These are phyloP conservation scores for Donacobius atricapilla DNA, from an alignment of 2,113 vertebrate genomes.

Conservation along the genomic window DNA sequence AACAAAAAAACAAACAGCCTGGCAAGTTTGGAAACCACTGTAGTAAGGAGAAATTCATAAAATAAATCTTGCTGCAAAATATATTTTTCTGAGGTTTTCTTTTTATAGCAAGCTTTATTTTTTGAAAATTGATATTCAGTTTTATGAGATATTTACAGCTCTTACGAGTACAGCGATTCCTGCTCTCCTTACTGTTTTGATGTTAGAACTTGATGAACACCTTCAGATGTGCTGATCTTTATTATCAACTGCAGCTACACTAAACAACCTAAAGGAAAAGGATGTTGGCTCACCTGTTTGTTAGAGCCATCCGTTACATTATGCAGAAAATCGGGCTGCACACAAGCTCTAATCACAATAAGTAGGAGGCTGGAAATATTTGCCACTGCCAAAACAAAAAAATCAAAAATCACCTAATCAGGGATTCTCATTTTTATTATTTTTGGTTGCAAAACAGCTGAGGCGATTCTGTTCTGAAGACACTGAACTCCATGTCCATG, in stretches of 20 bases:
- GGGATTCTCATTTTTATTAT: background rate
- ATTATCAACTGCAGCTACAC: background rate
- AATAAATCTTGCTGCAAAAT: slow-evolving; percentile 10
- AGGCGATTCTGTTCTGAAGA: background rate
- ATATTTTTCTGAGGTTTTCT: background rate
- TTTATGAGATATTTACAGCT: slow-evolving; percentile 14
- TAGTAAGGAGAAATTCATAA: slow-evolving; percentile 13
- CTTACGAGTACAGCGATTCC: background rate
- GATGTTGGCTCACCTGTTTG: background rate
- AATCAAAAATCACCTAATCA: background rate
- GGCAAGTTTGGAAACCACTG: background rate
- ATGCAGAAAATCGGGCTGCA: background rate
- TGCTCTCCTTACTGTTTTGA: background rate
- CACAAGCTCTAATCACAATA: background rate
- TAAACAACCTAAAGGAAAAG: background rate
- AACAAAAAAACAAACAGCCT: background rate
- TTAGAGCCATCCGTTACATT: background rate
- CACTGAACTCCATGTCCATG: background rate
- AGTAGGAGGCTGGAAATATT: background rate
- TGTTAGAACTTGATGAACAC: slow-evolving; percentile 13
- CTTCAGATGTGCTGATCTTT: background rate
- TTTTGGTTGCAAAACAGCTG: background rate
- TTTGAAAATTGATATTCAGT: slow-evolving; percentile 22
- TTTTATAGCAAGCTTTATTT: slow-evolving; percentile 36
- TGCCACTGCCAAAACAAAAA: background rate